Evolutionary conservation across 2,797 vertebrate genomes (phyloP).

Genomic region (Galago senegalensis): DNA sequence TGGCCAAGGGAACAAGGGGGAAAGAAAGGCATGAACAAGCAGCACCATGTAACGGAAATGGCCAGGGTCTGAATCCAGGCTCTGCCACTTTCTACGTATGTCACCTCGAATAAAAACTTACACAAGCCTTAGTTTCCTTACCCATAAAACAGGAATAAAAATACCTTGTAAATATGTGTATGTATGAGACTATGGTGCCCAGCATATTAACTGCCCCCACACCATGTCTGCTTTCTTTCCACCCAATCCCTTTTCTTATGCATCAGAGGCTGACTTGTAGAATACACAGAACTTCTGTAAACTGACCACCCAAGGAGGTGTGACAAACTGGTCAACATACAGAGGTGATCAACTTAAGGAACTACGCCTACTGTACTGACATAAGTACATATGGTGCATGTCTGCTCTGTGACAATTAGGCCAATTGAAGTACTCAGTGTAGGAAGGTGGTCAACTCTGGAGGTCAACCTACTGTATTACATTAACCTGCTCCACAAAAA

Average conservation of each 20-base stretch:
- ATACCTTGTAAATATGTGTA: background rate
- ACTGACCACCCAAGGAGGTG: too few species aligned
- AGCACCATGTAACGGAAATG: background rate
- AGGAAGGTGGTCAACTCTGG: too few species aligned
- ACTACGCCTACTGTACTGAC: too few species aligned
- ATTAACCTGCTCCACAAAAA: conserved; percentile 24
- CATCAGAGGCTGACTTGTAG: background rate
- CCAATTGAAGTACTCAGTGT: too few species aligned
- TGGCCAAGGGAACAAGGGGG: background rate
- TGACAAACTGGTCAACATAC: too few species aligned
- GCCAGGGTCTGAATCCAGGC: background rate
- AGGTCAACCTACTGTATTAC: background rate
- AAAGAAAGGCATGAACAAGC: background rate
- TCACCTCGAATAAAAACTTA: background rate
- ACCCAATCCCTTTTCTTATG: background rate
- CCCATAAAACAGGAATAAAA: conserved; percentile 17
- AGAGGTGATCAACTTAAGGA: too few species aligned
- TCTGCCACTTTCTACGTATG: background rate
- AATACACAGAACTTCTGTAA: background rate
- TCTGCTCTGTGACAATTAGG: too few species aligned
- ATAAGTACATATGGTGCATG: too few species aligned
- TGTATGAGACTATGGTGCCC: background rate
- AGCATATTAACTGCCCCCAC: background rate
- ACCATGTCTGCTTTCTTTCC: background rate
- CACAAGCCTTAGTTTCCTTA: background rate